Base-by-base conservation (phyloP, 2,113 vertebrate genomes). In the Hucho hucho region DNA sequence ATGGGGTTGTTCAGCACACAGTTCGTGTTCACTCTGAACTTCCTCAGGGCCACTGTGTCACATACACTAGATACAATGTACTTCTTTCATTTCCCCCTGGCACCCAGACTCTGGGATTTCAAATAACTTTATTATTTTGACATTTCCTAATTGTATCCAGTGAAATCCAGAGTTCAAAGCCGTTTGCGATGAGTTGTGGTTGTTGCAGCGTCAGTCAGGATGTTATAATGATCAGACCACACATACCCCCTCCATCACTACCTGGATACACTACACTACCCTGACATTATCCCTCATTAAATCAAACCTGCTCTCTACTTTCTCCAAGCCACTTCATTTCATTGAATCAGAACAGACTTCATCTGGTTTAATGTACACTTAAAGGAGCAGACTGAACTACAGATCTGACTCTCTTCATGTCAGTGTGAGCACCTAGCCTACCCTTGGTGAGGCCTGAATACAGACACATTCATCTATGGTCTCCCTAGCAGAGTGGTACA, bases 211-310 rank as follows among this genome's bases (percentile, higher is more conserved):
- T 82, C 69, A 74, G 68, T 76, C 20, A 24, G 18, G 75, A 81
- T 71, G 20, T 75, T 81, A 64, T 80, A 76, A 85, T 85, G 86
- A 75, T 85, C 81, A 80, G 87, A 83, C 88, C 88, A 87, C 88
- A 89, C 87, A 79, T 80, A 75, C 9, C 32, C 28, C 32, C 65
- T 32, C 37, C 37, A 37, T 37, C 37, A 2, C 37, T 43, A 43
- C 37, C n/a, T 26, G 53, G 77, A 3, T 75, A 65, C 71, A 79
- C 65, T 73, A 65, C 78, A 72, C 74, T 13, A 9, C 77, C 65
- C 72, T 77, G 86, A 81, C 53, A 88, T 88, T 69, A 64, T 28
- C 73, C 70, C 79, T 81, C 85, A 85, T 86, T 89, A 86, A 84
- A 87, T 75, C 72, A 53, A 81, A 83, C 72, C 61, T 70, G 49